Evolutionary conservation across 2,113 vertebrate genomes (phyloP).

Genomic region (Cairina moschata): DNA sequence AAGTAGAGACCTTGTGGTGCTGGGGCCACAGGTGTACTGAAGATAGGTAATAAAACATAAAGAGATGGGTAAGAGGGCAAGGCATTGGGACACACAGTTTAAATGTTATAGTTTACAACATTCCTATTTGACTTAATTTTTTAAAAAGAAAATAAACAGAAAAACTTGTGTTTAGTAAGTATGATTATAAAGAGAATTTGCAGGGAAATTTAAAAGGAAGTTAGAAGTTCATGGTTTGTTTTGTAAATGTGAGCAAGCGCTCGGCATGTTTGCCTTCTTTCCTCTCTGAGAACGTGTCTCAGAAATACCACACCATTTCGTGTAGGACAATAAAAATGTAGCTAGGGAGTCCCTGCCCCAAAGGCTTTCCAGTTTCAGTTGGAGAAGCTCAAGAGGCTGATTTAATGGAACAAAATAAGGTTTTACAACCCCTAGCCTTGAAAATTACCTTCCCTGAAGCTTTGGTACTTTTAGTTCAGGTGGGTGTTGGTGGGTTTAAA

Average conservation of each 20-base stretch:
- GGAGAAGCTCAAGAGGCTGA: background rate
- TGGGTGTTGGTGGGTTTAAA: background rate
- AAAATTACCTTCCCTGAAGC: conserved; percentile 11
- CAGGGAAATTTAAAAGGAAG: background rate
- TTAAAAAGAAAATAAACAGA: background rate
- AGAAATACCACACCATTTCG: background rate
- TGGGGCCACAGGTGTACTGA: background rate
- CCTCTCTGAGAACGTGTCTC: background rate
- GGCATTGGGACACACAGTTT: background rate
- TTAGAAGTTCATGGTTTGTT: background rate
- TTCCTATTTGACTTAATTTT: background rate
- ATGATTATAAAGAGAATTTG: background rate
- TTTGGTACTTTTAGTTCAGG: background rate
- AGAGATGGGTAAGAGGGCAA: background rate
- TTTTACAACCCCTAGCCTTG: conserved; percentile 7
- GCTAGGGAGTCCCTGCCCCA: background rate
- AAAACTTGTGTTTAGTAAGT: background rate
- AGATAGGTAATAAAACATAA: background rate
- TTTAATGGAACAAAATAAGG: background rate
- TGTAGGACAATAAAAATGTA: background rate
- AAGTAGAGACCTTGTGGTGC: background rate
- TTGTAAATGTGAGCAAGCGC: background rate
- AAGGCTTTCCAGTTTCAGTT: background rate
- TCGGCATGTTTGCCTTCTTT: background rate
- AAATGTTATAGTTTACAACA: background rate